phyloP scores from a whole-genome alignment of 2,113 vertebrate genomes.

The Tenebrosternarchus preto region DNA sequence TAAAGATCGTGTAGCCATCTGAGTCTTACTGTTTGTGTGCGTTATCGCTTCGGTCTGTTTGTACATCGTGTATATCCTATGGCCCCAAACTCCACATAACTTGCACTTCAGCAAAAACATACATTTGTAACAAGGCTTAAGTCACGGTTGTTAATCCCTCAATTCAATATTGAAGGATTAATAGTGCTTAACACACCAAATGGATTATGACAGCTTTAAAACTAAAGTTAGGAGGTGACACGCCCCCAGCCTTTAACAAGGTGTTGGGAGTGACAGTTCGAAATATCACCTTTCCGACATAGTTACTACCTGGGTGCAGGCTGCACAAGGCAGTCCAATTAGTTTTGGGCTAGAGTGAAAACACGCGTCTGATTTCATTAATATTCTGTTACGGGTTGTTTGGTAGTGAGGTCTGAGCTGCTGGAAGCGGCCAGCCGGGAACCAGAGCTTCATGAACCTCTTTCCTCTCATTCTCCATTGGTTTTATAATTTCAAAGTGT shows the following conservation, averaged over 20 bases:
- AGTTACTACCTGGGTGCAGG: constrained; percentile 20
- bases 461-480: constrained; percentile 68
- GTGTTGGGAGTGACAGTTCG: neutral
- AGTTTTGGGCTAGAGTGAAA: constrained; percentile 51
- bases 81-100: neutral
- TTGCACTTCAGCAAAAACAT: constrained; percentile 10
- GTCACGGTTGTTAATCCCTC: constrained; percentile 11
- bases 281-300: constrained; percentile 5
- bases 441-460: constrained; percentile 70
- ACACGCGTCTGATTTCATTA: constrained; percentile 66
- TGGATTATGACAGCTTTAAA: neutral
- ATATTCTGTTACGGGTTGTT: constrained; percentile 58
- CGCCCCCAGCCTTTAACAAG: constrained; percentile 1
- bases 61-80: neutral
- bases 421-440: constrained; percentile 51
- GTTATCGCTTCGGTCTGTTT: neutral
- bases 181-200: neutral
- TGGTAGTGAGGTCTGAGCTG: constrained; percentile 56
- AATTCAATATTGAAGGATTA: constrained; percentile 34
- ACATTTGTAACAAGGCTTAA: constrained; percentile 21
- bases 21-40: constrained; percentile 11
- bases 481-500: constrained; percentile 55
- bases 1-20: constrained; percentile 21
- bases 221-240: neutral
- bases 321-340: constrained; percentile 41